Evolutionary conservation across 2,113 vertebrate genomes (phyloP), one percentile per base, ranked within the genome.

Genomic region (Cromileptes altivelis): DNA sequence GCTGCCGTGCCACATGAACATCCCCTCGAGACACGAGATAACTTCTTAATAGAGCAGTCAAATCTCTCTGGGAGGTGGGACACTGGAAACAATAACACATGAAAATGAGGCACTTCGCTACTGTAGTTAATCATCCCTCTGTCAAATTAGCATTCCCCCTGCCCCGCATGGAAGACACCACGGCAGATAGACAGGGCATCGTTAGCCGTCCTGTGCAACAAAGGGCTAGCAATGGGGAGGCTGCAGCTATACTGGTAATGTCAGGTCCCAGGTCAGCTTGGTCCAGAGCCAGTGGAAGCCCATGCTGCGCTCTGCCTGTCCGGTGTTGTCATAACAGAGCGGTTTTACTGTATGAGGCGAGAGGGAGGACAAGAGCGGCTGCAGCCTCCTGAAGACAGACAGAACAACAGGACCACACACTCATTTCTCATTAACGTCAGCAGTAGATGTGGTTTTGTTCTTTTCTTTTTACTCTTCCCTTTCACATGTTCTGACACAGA

Each of bases 41-140:
- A 84, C 77, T 78, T 6, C 19, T 85, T 90, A 86, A 89, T 87
- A 85, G 82, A 88, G 88, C 76, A 84, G 82, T 85, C 88, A 89
- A 77, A 82, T 82, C 85, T 71, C 86, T 81, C 71, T 80, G 81
- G 88, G 90, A 89, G 89, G 81, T 79, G 72, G 49, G 82, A 84
- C 80, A 81, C 61, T 69, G 80, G 27, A 84, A 85, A 94, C 85
- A 94, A 94, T 86, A 57, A 70, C 62, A 73, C 52, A 79, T 85
- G 82, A 92, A 83, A 92, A 90, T 85, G 76, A 92, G 82, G 81
- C 76, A 6, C 65, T 76, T 87, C 73, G 88, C 84, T 85, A 88
- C 81, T 90, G 91, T 69, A 92, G 91, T 95, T 91, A 92, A 90
- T 95, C 94, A 95, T 91, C 84, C 79, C 63, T 86, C 87, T 91